Evolutionary conservation across 2,113 vertebrate genomes (phyloP).

Genomic region (Varanus salvator): DNA sequence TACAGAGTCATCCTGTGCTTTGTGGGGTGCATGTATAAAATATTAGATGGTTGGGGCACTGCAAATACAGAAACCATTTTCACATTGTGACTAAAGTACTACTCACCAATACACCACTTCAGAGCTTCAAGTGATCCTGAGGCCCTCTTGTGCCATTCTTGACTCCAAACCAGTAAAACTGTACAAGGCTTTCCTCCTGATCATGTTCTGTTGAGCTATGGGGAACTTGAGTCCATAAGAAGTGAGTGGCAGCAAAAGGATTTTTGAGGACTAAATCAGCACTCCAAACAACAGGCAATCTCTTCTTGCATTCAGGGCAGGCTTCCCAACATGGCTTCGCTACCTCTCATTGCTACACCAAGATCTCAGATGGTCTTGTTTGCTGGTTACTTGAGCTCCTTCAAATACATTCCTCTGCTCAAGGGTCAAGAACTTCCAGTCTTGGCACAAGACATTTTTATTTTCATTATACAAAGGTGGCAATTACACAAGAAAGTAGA

Average conservation of each 20-base stretch:
- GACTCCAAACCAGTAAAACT: not conserved
- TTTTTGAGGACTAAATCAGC: not conserved
- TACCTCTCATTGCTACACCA: not conserved
- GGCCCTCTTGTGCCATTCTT: not conserved
- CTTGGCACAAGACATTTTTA: not conserved
- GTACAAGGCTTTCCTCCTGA: not conserved
- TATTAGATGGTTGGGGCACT: not conserved
- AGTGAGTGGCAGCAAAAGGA: not conserved
- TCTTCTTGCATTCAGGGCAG: not conserved
- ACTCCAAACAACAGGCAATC: not conserved
- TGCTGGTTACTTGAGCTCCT: not conserved
- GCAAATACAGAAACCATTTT: not conserved
- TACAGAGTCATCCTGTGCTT: not conserved
- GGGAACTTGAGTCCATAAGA: not conserved
- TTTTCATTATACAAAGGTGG: too few species aligned
- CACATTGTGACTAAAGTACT: not conserved
- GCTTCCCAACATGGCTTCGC: not conserved
- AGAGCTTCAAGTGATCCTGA: not conserved
- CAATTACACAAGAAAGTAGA: too few species aligned
- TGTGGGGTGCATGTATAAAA: not conserved
- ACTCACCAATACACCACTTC: not conserved
- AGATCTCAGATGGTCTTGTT: not conserved
- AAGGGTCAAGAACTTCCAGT: not conserved
- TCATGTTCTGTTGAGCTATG: not conserved
- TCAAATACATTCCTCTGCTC: not conserved